Percentiles rank a stretch among this genome's conserved stretches.
Conservation (phyloP, 2,888 invertebrate genomes). For the Heliothis peltigera region DNA sequence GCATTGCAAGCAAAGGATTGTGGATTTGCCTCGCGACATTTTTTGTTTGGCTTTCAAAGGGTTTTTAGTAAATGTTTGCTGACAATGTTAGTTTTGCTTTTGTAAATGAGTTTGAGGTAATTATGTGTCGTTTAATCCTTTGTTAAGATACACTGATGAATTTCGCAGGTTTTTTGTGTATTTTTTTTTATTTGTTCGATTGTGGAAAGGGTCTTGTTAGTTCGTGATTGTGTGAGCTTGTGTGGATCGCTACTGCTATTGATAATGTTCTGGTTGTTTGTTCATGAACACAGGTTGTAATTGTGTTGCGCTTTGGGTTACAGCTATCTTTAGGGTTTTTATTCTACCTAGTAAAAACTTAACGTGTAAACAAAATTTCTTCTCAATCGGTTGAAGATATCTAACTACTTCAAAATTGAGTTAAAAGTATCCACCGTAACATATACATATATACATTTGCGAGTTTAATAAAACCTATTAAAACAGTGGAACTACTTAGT, state of each 20-base stretch:
- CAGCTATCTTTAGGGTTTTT: too few species aligned
- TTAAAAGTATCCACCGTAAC: too few species aligned
- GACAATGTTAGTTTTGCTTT: slow-evolving; percentile 77
- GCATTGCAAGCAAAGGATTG: slow-evolving; percentile 79
- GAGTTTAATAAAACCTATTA: too few species aligned
- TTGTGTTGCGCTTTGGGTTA: too few species aligned
- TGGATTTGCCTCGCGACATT: slow-evolving; percentile 70
- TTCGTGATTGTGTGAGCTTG: slow-evolving; percentile 26
- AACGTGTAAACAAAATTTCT: too few species aligned
- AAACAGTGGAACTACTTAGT: too few species aligned
- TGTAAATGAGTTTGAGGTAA: slow-evolving; percentile 83
- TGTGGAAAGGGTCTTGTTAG: slow-evolving; percentile 30
- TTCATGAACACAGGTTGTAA: background rate
- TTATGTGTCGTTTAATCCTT: slow-evolving; percentile 73
- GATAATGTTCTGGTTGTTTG: background rate
- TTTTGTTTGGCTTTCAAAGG: slow-evolving; percentile 82
- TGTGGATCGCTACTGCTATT: slow-evolving; percentile 33
- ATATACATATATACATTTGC: too few species aligned
- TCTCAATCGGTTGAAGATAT: too few species aligned
- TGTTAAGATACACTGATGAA: slow-evolving; percentile 56
- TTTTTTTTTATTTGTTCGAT: slow-evolving; percentile 16
- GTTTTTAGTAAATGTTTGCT: slow-evolving; percentile 77
- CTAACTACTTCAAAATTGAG: too few species aligned
- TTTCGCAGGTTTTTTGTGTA: slow-evolving; percentile 36
- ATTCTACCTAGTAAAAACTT: too few species aligned